Evolutionary conservation across 2,888 invertebrate species (phyloP).

Genomic region (Heliconius ethilla): DNA sequence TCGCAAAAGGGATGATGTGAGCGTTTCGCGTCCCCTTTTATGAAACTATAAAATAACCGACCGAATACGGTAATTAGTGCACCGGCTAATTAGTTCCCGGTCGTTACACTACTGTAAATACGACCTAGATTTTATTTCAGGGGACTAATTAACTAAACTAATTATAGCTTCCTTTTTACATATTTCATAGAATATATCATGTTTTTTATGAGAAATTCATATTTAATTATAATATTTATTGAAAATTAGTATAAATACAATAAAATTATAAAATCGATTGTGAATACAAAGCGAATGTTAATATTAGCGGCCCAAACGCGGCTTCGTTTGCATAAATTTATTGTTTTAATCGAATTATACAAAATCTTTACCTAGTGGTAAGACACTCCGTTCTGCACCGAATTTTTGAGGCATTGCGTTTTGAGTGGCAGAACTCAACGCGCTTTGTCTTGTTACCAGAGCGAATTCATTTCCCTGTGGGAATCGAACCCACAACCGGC

Average conservation of each 20-base stretch:
- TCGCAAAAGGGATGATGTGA: constrained; percentile 35
- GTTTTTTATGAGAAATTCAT: neutral
- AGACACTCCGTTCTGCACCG: no score
- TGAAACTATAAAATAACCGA: constrained; percentile 46
- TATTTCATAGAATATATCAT: constrained; percentile 12
- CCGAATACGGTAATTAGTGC: constrained; percentile 52
- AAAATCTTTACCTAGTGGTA: no score
- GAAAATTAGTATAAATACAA: constrained; percentile 9
- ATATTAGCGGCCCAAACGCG: neutral
- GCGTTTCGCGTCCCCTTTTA: constrained; percentile 40
- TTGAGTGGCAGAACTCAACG: no score
- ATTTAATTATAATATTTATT: constrained; percentile 11
- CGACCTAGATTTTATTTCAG: constrained; percentile 45
- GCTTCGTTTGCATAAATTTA: no score
- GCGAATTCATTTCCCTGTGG: no score
- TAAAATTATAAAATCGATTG: constrained; percentile 20
- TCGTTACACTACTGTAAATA: constrained; percentile 41
- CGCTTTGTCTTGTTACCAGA: no score
- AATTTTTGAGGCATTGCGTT: no score
- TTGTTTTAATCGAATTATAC: no score
- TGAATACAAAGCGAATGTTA: neutral
- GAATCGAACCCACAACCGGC: no score
- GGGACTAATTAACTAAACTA: constrained; percentile 42
- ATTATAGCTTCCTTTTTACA: constrained; percentile 26
- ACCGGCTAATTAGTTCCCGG: constrained; percentile 48